Evolutionary conservation across 2,888 invertebrate genomes (phyloP), one percentile per base, ranked within the genome.

Genomic region (Luperina testacea): DNA sequence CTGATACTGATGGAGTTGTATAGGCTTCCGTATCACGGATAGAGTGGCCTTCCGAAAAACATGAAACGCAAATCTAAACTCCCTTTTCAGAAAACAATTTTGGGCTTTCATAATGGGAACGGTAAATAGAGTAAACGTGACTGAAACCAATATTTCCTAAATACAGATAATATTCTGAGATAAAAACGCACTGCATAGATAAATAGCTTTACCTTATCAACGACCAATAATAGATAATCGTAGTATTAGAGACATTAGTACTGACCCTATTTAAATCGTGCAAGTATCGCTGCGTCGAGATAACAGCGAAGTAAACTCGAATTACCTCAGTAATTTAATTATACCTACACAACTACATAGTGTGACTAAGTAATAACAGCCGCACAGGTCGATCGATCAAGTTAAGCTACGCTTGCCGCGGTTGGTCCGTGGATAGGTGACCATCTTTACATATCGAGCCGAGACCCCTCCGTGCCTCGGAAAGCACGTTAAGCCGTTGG

Each of bases 131-230:
- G 15, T 72, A 32, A 70, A 61, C 27, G 65, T 32, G 70, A 78
- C 78, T 68, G 71, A 48, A 59, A 61, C 45, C 53, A 38, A 73
- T 73, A 51, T 32, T 61, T 38, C 17, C 13, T 59, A 57, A 6
- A 42, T 27, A 69, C 27, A 17, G 20, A 69, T 59, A 69, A 65
- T 61, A 67, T 75, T 57, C 63, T 68, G 27, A 72, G 20, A 72
- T 79, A 72, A 81, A 87, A 88, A 88, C 80, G 77, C 86, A 88
- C 84, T 86, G 83, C 59, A 87, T 85, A 80, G 80, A 71, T 76
- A 81, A 80, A 85, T 89, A 90, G 87, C 82, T 88, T 89, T 89
- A 90, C 83, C 86, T 87, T 88, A 86, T 87, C 83, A 89, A 90
- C 85, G 90, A 90, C 90, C 90, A 90, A 90, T 90, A 82, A 78